Conservation (phyloP, 2,113 vertebrate species). For the Lampris incognitus region DNA sequence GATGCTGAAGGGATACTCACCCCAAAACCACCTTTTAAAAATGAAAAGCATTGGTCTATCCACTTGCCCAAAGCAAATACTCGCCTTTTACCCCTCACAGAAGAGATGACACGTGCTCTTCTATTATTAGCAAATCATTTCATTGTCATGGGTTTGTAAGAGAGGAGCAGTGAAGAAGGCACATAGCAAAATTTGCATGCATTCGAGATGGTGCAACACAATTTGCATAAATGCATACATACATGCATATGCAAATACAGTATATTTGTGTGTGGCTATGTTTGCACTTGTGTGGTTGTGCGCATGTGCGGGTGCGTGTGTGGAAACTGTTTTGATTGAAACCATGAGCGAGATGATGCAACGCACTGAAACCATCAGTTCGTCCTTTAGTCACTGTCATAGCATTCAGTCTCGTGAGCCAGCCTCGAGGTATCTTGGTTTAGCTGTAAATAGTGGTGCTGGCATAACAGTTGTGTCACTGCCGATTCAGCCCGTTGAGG, state of each 20-base stretch:
- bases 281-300: too few relatives aligned
- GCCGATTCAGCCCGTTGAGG: background rate
- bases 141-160: background rate
- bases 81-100: background rate
- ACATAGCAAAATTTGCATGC: background rate
- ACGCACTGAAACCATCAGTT: constrained; percentile 58
- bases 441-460: constrained; percentile 14
- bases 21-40: too few relatives aligned
- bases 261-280: too few relatives aligned
- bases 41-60: too few relatives aligned
- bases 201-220: background rate
- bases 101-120: background rate
- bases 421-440: constrained; percentile 29
- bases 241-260: background rate
- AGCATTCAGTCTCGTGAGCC: constrained; percentile 28
- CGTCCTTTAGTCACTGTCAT: constrained; percentile 21
- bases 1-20: too few relatives aligned
- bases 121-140: background rate
- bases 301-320: too few relatives aligned
- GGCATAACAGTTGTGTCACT: background rate
- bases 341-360: constrained; percentile 60
- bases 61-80: too few relatives aligned
- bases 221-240: background rate
- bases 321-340: constrained; percentile 4
- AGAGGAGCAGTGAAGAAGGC: background rate